These are phyloP conservation scores for Harpegnathos saltator DNA, from an alignment of 1,140 invertebrate species.

Conservation along the genomic window DNA sequence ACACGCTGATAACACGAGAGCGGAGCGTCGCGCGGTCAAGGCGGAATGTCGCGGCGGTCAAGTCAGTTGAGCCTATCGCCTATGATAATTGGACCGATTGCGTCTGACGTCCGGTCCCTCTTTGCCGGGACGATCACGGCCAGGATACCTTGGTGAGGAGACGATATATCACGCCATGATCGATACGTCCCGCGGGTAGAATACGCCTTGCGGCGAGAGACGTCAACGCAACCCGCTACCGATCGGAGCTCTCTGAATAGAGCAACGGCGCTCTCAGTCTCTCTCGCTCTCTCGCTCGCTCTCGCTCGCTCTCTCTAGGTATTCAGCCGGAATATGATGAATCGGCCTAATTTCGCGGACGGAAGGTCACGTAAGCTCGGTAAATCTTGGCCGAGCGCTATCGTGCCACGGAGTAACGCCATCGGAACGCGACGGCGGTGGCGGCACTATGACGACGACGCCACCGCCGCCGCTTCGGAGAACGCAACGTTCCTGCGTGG, in stretches of 20 bases:
- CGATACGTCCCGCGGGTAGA: conserved; percentile 54
- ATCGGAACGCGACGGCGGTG: conserved; percentile 36
- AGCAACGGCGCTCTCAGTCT: background rate
- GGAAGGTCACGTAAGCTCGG: conserved; percentile 79
- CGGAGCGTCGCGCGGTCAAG: background rate
- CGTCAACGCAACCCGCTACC: conserved; percentile 50
- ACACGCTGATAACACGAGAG: conserved; percentile 1
- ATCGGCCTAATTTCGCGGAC: conserved; percentile 82
- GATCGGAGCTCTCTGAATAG: conserved; percentile 63
- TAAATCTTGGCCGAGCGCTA: conserved; percentile 77
- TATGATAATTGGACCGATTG: conserved; percentile 61
- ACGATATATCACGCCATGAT: conserved; percentile 54
- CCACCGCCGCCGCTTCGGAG: conserved; percentile 50
- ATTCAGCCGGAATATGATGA: conserved; percentile 77
- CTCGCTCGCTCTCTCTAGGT: conserved; percentile 32
- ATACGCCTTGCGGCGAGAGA: conserved; percentile 41
- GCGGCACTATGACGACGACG: background rate
- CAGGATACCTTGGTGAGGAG: conserved; percentile 18
- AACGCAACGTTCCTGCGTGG: conserved; percentile 71
- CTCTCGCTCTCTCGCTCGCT: background rate
- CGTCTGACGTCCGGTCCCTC: conserved; percentile 43
- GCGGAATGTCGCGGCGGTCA: conserved; percentile 20
- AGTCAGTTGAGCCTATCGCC: conserved; percentile 24
- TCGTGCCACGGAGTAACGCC: conserved; percentile 42
- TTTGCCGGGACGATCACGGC: conserved; percentile 30